phyloP scores from a whole-genome alignment of 1,140 invertebrate species.

The Hyphantria cunea region DNA sequence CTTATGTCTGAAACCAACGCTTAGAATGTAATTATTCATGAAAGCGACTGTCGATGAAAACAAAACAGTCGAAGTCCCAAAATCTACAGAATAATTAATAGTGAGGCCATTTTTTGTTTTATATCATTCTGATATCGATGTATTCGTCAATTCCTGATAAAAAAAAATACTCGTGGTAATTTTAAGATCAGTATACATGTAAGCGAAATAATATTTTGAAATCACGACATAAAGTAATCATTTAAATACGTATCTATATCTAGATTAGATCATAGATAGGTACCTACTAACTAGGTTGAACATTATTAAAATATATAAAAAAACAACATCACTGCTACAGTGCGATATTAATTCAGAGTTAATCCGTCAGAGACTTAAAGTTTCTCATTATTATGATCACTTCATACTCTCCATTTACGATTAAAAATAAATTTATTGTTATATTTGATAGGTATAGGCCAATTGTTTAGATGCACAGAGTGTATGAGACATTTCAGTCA shows the following conservation, averaged over 20 bases:
- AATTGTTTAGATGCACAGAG: slow-evolving; percentile 38
- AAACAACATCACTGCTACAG: slow-evolving; percentile 6
- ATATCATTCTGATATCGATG: slow-evolving; percentile 9
- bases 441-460: slow-evolving; percentile 40
- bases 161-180: slow-evolving; percentile 13
- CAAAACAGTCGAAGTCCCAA: no score
- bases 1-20: no score
- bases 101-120: no score
- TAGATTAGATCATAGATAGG: slow-evolving; percentile 33
- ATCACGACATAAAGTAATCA: slow-evolving; percentile 21
- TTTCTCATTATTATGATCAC: slow-evolving; percentile 24
- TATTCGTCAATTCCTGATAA: slow-evolving; percentile 37
- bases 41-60: no score
- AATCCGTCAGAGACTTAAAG: slow-evolving; percentile 34
- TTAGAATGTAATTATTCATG: no score
- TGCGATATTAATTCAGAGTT: slow-evolving; percentile 26
- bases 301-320: no score
- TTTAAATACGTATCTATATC: slow-evolving; percentile 30
- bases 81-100: no score
- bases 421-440: slow-evolving; percentile 36
- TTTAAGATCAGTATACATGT: slow-evolving; percentile 37
- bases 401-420: slow-evolving; percentile 11
- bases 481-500: slow-evolving; percentile 22
- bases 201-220: slow-evolving; percentile 24
- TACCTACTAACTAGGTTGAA: slow-evolving; percentile 28